Percentiles rank a stretch among this genome's conserved stretches.
These are phyloP conservation scores for Chelonus formosanus DNA, from an alignment of 2,888 invertebrate genomes.

Conservation along the genomic window DNA sequence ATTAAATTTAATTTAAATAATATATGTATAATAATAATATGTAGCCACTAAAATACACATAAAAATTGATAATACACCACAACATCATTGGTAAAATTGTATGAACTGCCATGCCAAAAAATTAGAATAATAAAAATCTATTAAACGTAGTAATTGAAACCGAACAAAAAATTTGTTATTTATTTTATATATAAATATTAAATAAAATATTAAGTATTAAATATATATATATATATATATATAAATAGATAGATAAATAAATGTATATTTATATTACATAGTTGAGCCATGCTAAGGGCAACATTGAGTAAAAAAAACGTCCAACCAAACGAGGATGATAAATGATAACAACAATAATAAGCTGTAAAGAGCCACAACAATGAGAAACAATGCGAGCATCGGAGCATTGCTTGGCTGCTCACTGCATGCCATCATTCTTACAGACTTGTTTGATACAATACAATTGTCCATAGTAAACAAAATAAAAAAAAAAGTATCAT, in stretches of 20 bases:
- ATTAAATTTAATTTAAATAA: no score
- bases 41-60: conserved; percentile 52
- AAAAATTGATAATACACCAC: conserved; percentile 43
- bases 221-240: conserved; percentile 24
- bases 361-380: conserved; percentile 66
- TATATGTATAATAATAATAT: no score
- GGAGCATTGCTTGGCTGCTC: conserved; percentile 54
- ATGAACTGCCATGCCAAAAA: conserved; percentile 58
- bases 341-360: conserved; percentile 59
- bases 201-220: conserved; percentile 23
- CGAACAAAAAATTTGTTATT: conserved; percentile 36
- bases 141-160: conserved; percentile 34
- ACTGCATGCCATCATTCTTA: conserved; percentile 52
- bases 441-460: conserved; percentile 1
- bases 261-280: conserved; percentile 46
- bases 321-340: conserved; percentile 47
- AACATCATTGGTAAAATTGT: conserved; percentile 39
- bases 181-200: conserved; percentile 46
- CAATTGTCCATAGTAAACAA: background rate
- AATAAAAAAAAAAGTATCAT: background rate
- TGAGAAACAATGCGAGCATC: conserved; percentile 66
- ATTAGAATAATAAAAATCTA: conserved; percentile 44
- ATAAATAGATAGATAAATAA: conserved; percentile 35
- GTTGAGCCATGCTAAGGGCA: conserved; percentile 64
- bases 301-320: conserved; percentile 56